These are phyloP conservation scores for Nothocercus nigrocapillus DNA, from an alignment of 2,113 vertebrate genomes.

Conservation along the genomic window DNA sequence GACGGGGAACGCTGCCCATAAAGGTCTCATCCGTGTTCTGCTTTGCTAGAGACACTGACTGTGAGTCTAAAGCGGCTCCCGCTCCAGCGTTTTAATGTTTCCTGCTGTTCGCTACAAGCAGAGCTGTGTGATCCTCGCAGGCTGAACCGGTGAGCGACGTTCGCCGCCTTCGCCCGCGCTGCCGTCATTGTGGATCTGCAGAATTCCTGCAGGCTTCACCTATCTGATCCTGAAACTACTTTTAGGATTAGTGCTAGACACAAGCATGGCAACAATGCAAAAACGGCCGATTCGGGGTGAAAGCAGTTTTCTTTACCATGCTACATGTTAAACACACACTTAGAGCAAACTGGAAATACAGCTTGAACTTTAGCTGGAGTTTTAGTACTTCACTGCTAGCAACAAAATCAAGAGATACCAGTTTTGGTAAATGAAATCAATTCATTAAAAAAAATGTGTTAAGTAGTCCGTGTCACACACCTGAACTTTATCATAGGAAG, in stretches of 20 bases:
- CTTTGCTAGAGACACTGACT: not conserved
- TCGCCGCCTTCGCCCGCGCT: not conserved
- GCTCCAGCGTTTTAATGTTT: not conserved
- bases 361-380: not conserved
- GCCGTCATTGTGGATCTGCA: rapidly evolving
- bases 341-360: constrained; percentile 26
- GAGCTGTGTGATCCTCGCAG: not conserved
- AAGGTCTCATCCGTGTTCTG: not conserved
- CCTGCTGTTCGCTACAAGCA: not conserved
- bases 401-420: not conserved
- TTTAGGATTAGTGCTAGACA: not conserved
- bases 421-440: not conserved
- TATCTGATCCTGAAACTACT: not conserved
- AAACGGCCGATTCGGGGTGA: not conserved
- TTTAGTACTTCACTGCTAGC: not conserved
- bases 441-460: constrained; percentile 7
- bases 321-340: constrained; percentile 29
- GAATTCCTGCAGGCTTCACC: not conserved
- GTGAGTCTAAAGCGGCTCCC: not conserved
- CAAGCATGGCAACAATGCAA: not conserved
- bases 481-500: not conserved
- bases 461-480: constrained; percentile 1
- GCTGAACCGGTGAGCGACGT: not conserved
- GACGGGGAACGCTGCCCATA: not conserved
- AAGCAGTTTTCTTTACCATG: constrained; percentile 23